Conservation (phyloP, 1,140 invertebrate species). For the Ceratosolen solmsi region DNA sequence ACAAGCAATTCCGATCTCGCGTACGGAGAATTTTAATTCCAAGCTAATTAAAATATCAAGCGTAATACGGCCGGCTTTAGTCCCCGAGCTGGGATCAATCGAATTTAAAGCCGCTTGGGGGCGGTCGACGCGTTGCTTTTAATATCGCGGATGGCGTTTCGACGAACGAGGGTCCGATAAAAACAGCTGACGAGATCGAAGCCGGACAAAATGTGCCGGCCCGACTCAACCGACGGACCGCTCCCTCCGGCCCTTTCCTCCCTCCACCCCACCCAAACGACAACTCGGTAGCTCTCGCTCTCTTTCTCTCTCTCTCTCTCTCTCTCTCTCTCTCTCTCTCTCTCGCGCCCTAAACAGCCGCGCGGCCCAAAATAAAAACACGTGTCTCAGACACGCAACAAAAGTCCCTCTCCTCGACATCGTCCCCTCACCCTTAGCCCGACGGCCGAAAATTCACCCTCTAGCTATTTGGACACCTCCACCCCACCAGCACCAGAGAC, state of each 20-base stretch:
- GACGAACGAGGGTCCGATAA: neutral
- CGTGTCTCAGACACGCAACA: neutral
- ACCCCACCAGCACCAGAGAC: too few relatives aligned
- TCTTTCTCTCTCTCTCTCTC: too few relatives aligned
- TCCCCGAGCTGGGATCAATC: neutral
- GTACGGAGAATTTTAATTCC: neutral
- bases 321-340: too few relatives aligned
- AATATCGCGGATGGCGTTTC: neutral
- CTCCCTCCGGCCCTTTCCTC: neutral
- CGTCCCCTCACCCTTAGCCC: neutral
- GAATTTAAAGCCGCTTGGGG: neutral
- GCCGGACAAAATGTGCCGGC: neutral
- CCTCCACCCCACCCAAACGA: too few relatives aligned
- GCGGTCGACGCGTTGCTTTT: neutral
- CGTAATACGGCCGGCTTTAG: neutral
- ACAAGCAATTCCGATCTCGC: neutral
- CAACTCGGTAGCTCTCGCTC: too few relatives aligned
- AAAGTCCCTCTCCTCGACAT: neutral
- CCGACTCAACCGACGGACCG: neutral
- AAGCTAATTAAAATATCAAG: conserved; percentile 1
- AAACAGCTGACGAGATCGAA: neutral
- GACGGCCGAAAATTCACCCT: neutral
- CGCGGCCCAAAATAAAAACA: neutral
- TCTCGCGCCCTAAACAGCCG: too few relatives aligned
- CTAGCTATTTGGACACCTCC: too few relatives aligned